Evolutionary conservation across 2,797 vertebrate genomes (phyloP), one percentile per base, ranked within the genome.

Genomic region (Fratercula arctica): DNA sequence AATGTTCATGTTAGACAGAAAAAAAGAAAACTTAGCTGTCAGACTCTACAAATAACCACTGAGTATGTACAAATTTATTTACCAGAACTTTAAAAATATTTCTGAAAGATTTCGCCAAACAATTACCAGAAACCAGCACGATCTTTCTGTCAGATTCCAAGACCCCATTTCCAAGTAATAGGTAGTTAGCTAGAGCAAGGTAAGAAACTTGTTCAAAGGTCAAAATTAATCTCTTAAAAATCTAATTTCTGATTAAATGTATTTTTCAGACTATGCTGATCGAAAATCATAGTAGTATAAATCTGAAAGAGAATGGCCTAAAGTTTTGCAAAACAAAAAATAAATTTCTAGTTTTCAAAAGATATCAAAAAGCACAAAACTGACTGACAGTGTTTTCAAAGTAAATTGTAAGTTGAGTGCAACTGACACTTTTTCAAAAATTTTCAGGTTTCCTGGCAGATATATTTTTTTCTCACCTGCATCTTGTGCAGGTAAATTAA

Each of bases 161-260:
- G 12, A 4, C 5, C 29, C 2, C 1, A 20, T 9, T 61, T 86
- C 9, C 5, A 11, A 29, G 4, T 37, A 37, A 26, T 8, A 20
- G 2, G 2, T 25, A 39, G 9, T 9, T 31, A 79, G 20, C 46
- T 4, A 70, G 6, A 76, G 5, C 1, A 51, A 68, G 4, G 16
- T 57, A 13, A 60, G 11, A 85, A 77, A 26, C 16, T 33, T 89
- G 4, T 23, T 7, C 11, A 35, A 37, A 53, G 24, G 28, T 29
- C 18, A 69, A 56, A 77, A 82, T n/a, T 31, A 2, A 25, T 35
- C 4, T 56, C 20, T 79, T 63, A 74, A 63, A 51, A 16, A 35
- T n/a, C 2, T 11, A 37, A 50, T 78, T 54, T 57, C 7, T 41
- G 63, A 17, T 48, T 6, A 50, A 33, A 2, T 29, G 1, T 51